A percentile compares a stretch with the other conserved stretches of the same genome.
Conservation (phyloP, 2,888 invertebrate species). For the Drosophila melanosoma region DNA sequence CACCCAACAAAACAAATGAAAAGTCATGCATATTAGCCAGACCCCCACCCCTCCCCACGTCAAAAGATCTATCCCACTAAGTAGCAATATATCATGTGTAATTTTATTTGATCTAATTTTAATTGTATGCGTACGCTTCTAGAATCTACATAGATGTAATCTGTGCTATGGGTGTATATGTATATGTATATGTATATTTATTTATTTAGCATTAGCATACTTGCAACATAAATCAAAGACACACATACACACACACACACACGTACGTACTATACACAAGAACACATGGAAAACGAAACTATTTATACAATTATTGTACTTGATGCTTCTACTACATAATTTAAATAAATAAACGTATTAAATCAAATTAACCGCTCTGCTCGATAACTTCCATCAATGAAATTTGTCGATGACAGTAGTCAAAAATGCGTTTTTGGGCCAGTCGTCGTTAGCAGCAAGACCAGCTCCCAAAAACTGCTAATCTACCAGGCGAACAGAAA, state of each 20-base stretch:
- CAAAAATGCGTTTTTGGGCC: neutral
- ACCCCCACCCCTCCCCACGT: neutral
- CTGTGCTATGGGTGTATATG: conserved; percentile 59
- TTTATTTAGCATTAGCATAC: conserved; percentile 56
- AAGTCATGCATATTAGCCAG: conserved; percentile 43
- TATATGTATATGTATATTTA: conserved; percentile 42
- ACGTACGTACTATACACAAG: conserved; percentile 21
- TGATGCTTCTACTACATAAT: conserved; percentile 76
- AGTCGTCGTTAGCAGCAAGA: conserved; percentile 12
- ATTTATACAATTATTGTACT: conserved; percentile 74
- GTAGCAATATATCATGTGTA: conserved; percentile 42
- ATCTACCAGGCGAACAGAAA: conserved; percentile 36
- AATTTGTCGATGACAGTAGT: conserved; percentile 2
- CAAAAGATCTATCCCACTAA: conserved; percentile 13
- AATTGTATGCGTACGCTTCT: conserved; percentile 47
- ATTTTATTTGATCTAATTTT: conserved; percentile 22
- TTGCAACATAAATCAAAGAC: conserved; percentile 69
- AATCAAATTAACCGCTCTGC: conserved; percentile 1
- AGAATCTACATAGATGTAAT: conserved; percentile 60
- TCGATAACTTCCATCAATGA: neutral
- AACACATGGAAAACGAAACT: conserved; percentile 52
- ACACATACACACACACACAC: conserved; percentile 32
- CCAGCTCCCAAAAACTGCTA: conserved; percentile 38
- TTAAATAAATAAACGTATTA: conserved; percentile 51
- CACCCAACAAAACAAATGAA: conserved; percentile 13